phyloP scores from a whole-genome alignment of 35 echinoderm and acorn worm genomes.

The Apostichopus californicus region DNA sequence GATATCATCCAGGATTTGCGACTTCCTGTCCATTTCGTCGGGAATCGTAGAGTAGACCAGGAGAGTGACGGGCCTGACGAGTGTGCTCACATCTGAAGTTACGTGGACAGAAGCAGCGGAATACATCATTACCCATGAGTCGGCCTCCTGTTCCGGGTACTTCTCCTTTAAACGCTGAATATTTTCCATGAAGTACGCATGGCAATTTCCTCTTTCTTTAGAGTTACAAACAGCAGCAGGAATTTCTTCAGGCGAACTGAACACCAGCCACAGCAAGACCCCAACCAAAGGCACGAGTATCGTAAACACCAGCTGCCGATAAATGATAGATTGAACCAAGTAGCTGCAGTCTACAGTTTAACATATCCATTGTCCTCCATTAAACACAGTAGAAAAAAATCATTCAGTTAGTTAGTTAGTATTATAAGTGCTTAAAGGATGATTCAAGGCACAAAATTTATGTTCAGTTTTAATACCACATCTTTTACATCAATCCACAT shows the following conservation, averaged over 20 bases:
- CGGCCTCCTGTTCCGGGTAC: background rate
- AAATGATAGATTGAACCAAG: no score
- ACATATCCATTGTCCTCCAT: no score
- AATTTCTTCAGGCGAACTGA: no score
- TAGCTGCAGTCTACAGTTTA: no score
- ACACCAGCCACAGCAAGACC: no score
- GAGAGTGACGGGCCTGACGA: background rate
- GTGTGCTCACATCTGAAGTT: background rate
- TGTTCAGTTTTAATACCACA: no score
- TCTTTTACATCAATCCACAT: no score
- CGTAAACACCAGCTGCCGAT: no score
- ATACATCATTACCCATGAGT: constrained; percentile 1
- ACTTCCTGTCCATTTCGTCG: background rate
- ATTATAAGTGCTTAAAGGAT: no score
- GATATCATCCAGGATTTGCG: background rate
- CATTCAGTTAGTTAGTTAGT: no score
- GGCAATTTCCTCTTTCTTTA: background rate
- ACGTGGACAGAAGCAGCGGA: constrained; percentile 17
- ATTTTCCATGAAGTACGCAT: background rate
- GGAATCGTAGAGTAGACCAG: background rate
- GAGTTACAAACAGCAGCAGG: background rate
- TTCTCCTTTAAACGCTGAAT: background rate
- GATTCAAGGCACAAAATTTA: no score
- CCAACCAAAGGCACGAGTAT: background rate
- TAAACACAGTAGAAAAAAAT: no score